Evolutionary conservation across 2,888 invertebrate species (phyloP).

Genomic region (Tenthredo amoena): DNA sequence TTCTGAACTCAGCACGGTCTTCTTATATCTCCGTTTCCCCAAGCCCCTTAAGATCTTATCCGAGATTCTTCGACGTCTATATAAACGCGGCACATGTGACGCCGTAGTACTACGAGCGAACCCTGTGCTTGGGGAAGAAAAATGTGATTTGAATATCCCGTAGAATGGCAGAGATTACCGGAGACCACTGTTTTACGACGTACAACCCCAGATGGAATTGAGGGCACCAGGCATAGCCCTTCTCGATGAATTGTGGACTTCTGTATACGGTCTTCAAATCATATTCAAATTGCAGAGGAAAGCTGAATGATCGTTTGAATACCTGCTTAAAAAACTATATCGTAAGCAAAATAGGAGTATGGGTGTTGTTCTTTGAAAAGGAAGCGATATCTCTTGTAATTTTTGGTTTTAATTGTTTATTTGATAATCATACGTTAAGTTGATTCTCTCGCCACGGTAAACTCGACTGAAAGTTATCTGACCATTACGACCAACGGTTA

Average conservation of each 20-base stretch:
- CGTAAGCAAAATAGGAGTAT: neutral
- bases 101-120: neutral
- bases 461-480: neutral
- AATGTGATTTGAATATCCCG: constrained; percentile 41
- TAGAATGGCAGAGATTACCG: constrained; percentile 35
- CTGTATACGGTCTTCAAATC: neutral
- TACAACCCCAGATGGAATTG: neutral
- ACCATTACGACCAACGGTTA: neutral
- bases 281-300: neutral
- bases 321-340: neutral
- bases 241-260: constrained; percentile 27
- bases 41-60: constrained; percentile 7
- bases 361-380: neutral
- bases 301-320: constrained; percentile 6
- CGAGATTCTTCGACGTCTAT: constrained; percentile 11
- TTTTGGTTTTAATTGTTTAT: neutral
- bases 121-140: neutral
- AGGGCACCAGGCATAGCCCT: neutral
- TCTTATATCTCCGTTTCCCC: neutral
- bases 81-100: constrained; percentile 10
- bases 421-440: neutral
- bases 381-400: neutral
- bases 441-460: neutral
- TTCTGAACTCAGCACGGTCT: neutral
- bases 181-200: constrained; percentile 38